phyloP scores from a whole-genome alignment of 1,140 invertebrate species.

The Macrobrachium nipponense region DNA sequence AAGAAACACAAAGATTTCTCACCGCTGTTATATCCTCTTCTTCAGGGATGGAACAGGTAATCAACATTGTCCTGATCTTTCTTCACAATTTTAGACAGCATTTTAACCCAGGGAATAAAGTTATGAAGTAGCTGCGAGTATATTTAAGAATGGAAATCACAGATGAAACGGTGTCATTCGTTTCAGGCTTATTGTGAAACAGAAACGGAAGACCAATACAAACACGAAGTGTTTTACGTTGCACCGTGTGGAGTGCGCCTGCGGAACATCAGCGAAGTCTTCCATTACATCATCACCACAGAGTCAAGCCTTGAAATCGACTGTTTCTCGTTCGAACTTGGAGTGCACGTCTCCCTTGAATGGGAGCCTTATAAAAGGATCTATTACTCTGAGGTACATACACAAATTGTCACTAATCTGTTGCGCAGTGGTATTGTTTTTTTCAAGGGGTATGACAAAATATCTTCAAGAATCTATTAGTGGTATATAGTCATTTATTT shows the following conservation, averaged over 20 bases:
- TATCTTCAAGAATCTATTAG: no score
- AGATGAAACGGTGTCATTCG: not conserved
- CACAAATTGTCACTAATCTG: conserved; percentile 70
- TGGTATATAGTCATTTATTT: no score
- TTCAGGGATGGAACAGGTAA: conserved; percentile 86
- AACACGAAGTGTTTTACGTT: conserved; percentile 78
- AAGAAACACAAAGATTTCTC: conserved; percentile 79
- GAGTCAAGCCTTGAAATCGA: conserved; percentile 85
- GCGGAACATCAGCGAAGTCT: conserved; percentile 83
- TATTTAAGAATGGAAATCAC: not conserved
- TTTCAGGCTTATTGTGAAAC: conserved; percentile 66
- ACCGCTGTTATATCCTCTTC: conserved; percentile 84
- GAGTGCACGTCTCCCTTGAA: no score
- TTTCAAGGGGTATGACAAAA: no score
- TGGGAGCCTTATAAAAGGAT: conserved; percentile 73
- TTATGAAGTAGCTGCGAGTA: no score
- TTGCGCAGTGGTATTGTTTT: no score
- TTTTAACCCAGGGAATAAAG: not conserved
- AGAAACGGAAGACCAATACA: conserved; percentile 69
- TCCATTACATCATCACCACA: conserved; percentile 79
- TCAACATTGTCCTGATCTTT: not conserved
- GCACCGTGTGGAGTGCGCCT: conserved; percentile 88
- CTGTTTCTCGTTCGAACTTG: conserved; percentile 84
- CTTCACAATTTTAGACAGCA: conserved; percentile 67
- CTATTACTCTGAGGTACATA: conserved; percentile 65